Base-by-base conservation (phyloP, 1,140 invertebrate genomes). In the Solen grandis region DNA sequence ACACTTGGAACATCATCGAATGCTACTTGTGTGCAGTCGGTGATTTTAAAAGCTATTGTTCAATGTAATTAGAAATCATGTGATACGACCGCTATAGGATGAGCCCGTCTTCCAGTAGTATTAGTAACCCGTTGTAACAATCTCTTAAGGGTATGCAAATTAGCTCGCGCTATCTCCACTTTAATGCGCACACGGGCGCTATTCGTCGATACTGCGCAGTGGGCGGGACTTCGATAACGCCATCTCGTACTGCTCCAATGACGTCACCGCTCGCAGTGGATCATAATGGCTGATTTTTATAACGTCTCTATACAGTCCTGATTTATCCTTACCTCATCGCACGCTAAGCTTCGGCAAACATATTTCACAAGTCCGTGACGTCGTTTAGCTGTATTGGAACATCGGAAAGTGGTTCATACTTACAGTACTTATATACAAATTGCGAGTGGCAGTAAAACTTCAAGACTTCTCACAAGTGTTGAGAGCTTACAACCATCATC, bases 291-390 rank as follows among this genome's bases (percentile, higher is more conserved):
- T 69, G 75, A 78, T 66, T 66, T 78, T 66, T 69, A 62, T 78
- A 78, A 57, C 63, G 65, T 78, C 62, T 60, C 63, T 31, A 78
- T 78, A 78, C 65, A 78, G 75, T 66, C 41, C 54, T 33, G 75
- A 78, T 69, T 78, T 78, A 78, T 69, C 63, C 75, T 31, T 60
- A 33, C 50, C 75, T 69, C 60, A 68, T 78, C 54, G 35, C 75
- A 69, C 52, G 65, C 69, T 78, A 78, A 78, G 75, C 75, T 78
- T 78, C 75, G 59, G 75, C 69, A 68, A 78, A 78, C 75, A 78
- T 66, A 69, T 69, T 78, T 78, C 75, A 78, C 75, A 78, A 66
- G 75, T 78, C 69, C 63, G 36, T 52, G 75, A 60, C 75, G 46
- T 55, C 75, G 54, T 66, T n/a, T n/a, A n/a, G n/a, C n/a, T n/a